A percentile compares a stretch with the other conserved stretches of the same genome.
These are phyloP conservation scores for Psix sp. DNA, from an alignment of 1,140 invertebrate species.

Conservation along the genomic window DNA sequence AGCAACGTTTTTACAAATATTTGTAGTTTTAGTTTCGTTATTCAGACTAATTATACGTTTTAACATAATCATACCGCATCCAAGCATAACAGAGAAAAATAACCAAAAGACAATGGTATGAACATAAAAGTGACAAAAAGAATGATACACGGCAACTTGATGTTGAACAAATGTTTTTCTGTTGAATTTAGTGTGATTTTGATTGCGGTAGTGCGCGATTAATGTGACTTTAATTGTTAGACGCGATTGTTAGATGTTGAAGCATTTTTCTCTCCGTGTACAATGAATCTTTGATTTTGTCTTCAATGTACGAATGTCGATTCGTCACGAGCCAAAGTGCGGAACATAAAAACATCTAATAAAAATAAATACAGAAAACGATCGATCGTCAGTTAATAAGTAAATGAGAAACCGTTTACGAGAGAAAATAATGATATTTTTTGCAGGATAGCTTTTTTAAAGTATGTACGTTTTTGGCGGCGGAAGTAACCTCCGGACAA, in stretches of 20 bases:
- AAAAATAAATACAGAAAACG: constrained; percentile 25
- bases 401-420: constrained; percentile 66
- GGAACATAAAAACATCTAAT: constrained; percentile 28
- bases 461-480: constrained; percentile 67
- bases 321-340: constrained; percentile 38
- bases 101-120: constrained; percentile 34
- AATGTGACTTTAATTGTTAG: constrained; percentile 54
- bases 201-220: constrained; percentile 43
- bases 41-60: constrained; percentile 38
- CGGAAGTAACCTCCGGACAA: constrained; percentile 63
- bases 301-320: constrained; percentile 38
- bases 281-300: constrained; percentile 44
- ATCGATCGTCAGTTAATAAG: constrained; percentile 36
- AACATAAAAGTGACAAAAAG: constrained; percentile 7
- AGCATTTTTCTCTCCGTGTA: constrained; percentile 58
- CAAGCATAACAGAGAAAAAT: constrained; percentile 44
- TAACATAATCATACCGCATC: constrained; percentile 45
- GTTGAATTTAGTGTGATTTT: constrained; percentile 53
- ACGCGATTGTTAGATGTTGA: constrained; percentile 53
- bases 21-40: constrained; percentile 56
- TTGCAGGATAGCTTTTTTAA: constrained; percentile 70
- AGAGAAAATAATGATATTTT: constrained; percentile 73
- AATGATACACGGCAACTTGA: constrained; percentile 9
- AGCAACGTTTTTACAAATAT: constrained; percentile 52
- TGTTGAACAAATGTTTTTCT: constrained; percentile 49